Evolutionary conservation across 2,888 invertebrate genomes (phyloP).

Genomic region (Ditula angustiorana): DNA sequence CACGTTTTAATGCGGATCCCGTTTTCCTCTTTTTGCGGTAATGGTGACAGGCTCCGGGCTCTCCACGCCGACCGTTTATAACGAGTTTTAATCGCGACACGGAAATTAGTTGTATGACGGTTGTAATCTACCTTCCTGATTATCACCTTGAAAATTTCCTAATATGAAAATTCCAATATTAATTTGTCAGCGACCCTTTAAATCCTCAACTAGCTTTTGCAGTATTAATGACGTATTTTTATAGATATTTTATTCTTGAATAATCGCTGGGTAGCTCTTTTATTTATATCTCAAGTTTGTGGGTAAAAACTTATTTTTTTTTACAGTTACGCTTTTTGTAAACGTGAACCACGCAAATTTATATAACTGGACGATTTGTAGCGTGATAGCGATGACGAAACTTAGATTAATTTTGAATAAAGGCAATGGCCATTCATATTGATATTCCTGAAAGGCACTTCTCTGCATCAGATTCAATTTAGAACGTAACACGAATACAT

Average conservation of each 20-base stretch:
- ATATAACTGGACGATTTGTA: not conserved
- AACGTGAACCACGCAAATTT: no score
- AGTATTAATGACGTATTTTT: not conserved
- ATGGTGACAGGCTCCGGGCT: conserved; percentile 64
- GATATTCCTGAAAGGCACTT: not conserved
- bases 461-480: not conserved
- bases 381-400: not conserved
- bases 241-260: not conserved
- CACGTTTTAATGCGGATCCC: conserved; percentile 61
- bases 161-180: not conserved
- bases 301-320: no score
- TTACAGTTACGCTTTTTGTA: no score
- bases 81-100: conserved; percentile 72
- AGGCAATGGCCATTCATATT: not conserved
- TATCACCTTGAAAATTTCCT: not conserved
- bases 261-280: not conserved
- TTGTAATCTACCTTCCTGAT: conserved; percentile 47
- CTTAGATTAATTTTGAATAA: no score
- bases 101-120: conserved; percentile 71
- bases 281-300: not conserved
- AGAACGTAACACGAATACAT: not conserved
- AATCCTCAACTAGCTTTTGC: not conserved
- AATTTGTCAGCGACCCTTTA: not conserved
- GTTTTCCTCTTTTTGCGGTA: conserved; percentile 69
- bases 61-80: conserved; percentile 66